These are phyloP conservation scores for Chlorodrepanis virens DNA, from an alignment of 2,113 vertebrate species.

Conservation along the genomic window DNA sequence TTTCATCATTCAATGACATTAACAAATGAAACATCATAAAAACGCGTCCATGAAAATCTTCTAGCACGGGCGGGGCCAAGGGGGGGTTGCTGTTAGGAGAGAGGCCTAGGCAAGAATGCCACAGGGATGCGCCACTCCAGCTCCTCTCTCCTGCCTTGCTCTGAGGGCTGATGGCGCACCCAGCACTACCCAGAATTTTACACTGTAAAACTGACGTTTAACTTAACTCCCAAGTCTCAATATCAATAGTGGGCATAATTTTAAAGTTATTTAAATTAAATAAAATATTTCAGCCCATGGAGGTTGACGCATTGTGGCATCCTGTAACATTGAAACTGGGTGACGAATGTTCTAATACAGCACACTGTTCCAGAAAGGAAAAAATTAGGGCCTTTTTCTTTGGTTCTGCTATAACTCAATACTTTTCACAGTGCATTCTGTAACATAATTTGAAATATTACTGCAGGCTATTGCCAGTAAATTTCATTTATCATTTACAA, in stretches of 20 bases:
- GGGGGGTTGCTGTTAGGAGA: neutral
- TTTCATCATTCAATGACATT: neutral
- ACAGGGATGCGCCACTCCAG: rapidly evolving
- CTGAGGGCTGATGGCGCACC: neutral
- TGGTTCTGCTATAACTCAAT: neutral
- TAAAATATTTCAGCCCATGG: neutral
- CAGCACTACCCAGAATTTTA: neutral
- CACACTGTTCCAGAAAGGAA: neutral
- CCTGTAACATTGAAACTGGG: neutral
- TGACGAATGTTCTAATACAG: neutral
- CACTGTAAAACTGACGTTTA: neutral
- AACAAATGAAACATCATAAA: conserved; percentile 46
- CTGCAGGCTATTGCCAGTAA: neutral
- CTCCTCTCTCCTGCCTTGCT: neutral
- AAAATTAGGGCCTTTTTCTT: neutral
- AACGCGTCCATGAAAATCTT: conserved; percentile 52
- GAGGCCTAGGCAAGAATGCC: neutral
- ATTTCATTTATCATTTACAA: conserved; percentile 58
- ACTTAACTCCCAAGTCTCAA: neutral
- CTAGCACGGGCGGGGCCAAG: neutral
- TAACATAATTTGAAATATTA: conserved; percentile 40
- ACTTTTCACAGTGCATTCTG: neutral
- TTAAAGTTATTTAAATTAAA: neutral
- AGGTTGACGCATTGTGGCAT: neutral
- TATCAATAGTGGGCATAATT: neutral